Evolutionary conservation across 1,140 invertebrate species (phyloP), one percentile per base, ranked within the genome.

Genomic region (Hylaeus anthracinus): DNA sequence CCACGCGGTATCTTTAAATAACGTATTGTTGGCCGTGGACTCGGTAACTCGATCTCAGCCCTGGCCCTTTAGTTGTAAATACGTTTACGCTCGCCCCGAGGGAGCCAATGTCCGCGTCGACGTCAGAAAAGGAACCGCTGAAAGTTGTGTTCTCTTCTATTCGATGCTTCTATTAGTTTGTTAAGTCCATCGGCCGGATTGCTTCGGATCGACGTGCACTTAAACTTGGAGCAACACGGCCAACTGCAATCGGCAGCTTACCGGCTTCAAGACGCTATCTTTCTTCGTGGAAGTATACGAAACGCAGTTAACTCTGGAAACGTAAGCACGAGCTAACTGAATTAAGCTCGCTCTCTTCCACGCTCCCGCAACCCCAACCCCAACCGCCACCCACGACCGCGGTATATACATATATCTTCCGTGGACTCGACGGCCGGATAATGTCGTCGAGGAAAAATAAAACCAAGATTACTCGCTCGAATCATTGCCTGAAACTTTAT

Each of bases 221-320:
- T 60, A 60, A 78, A 72, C 71, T 72, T 60, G 48, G 26, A 51
- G 66, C 66, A 69, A 71, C 66, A 45, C 75, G 39, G 66, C 56
- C 15, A 43, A 72, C 76, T 78, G 76, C 76, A 78, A 78, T 78
- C 76, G 76, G 76, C 76, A 72, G 76, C 65, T 67, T 67, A 67
- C 65, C 65, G 26, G 65, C 76, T 72, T 48, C 5, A 43, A 74
- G 61, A 58, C 71, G 76, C 37, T 75, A 80, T 48, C 72, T 76
- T 83, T 66, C 73, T 80, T 72, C 37, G 41, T 4, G 4, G 70
- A 72, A 73, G 63, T 81, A 58, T 63, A 73, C 80, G 72, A 86
- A 86, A 79, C 63, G 79, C 72, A 85, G 72, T 86, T 82, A 74
- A 85, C 83, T 85, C 76, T 10, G 70, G 61, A 79, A 86, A 75